Base-by-base conservation (phyloP, 2,113 vertebrate genomes). In the Pithys albifrons region DNA sequence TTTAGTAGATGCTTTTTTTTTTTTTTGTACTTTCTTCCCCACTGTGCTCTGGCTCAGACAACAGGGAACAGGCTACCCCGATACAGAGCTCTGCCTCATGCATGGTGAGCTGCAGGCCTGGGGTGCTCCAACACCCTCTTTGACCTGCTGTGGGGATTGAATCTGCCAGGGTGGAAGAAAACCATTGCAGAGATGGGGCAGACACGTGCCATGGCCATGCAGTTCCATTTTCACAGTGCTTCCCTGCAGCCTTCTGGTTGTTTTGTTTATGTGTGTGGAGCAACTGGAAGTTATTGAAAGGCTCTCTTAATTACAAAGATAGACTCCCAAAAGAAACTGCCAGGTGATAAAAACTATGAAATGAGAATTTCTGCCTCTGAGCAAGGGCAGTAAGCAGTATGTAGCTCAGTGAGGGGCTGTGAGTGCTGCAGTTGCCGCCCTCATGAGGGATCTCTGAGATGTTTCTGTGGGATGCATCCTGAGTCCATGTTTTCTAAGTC, bases 211-310 rank as follows among this genome's bases (percentile, higher is more conserved):
- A 1, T 3, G 28, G 41, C 20, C 61, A 19, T 0, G 0, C 1
- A 6, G 12, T 7, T 49, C 19, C 37, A 19, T 45, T 57, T 0
- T 1, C n/a, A 13, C 19, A 9, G 28, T 3, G 28, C 19, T 84
- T 45, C 67, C 1, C 0, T 7, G 33, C 1, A 1, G 61, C n/a
- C 46, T 1, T 5, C 5, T 0, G 0, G 61, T 35, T 65, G 6
- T 39, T 71, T 11, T 2, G 1, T 33, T 94, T 22, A 33, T 0
- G 1, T 17, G 25, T 0, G 0, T 23, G 48, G n/a, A 87, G 14
- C 1, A 1, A 37, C 46, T 54, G 51, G 7, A 58, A 64, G 12
- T 28, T 87, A 48, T 18, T 51, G 66, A 45, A 75, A 67, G 89
- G 18, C 13, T 43, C 24, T 70, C 64, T 71, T 37, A 51, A 67